Evolutionary conservation across 1,140 invertebrate genomes (phyloP).

Genomic region (Telenomus remus): DNA sequence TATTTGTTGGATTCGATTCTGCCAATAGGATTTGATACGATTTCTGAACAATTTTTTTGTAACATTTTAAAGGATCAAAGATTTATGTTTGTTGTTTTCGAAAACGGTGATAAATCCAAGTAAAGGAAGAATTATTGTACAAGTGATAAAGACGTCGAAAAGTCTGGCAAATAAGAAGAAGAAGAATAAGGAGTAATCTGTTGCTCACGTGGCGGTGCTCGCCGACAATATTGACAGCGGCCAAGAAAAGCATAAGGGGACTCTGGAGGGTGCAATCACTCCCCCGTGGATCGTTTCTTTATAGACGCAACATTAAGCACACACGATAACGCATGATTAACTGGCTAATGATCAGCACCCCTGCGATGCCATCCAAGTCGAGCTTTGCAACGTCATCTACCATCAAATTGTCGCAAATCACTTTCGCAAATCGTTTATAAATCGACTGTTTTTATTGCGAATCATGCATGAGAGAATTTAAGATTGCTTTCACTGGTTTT

Average conservation of each 20-base stretch:
- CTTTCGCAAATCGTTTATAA: slow-evolving; percentile 24
- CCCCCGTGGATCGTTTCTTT: slow-evolving; percentile 69
- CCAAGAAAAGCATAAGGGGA: slow-evolving; percentile 62
- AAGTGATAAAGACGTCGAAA: neutral
- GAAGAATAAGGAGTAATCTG: slow-evolving; percentile 66
- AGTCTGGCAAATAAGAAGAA: slow-evolving; percentile 9
- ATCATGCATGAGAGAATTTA: too few species aligned
- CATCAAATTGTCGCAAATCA: slow-evolving; percentile 51
- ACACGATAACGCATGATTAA: slow-evolving; percentile 76
- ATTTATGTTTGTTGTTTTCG: neutral
- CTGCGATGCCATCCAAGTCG: slow-evolving; percentile 48
- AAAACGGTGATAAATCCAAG: neutral
- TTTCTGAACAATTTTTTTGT: neutral
- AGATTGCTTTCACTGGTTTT: too few species aligned
- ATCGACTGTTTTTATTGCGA: neutral
- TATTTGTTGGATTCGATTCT: too few species aligned
- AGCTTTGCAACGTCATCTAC: slow-evolving; percentile 35
- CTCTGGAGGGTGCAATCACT: slow-evolving; percentile 61
- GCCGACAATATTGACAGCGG: slow-evolving; percentile 71
- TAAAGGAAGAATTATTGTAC: neutral
- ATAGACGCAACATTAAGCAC: slow-evolving; percentile 75
- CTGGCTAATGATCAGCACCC: slow-evolving; percentile 72
- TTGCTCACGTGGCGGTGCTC: slow-evolving; percentile 66
- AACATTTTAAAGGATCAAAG: neutral
- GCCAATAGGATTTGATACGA: too few species aligned